These are phyloP conservation scores for Drosophila athabasca DNA, from an alignment of 1,140 invertebrate species.

Conservation along the genomic window DNA sequence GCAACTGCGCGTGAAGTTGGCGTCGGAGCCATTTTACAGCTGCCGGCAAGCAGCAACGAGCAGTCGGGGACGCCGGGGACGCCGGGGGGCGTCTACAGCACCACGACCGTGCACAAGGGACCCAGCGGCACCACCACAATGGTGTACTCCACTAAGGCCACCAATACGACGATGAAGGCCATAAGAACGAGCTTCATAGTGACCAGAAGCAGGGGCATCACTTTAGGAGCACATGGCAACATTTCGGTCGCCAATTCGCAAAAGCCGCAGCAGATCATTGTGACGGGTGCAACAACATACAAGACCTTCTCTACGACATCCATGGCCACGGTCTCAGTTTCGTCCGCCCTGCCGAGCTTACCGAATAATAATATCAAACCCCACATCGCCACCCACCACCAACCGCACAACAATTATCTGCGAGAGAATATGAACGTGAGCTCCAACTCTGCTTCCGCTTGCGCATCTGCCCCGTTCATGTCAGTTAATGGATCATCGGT, in stretches of 20 bases:
- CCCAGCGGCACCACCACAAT: slow-evolving; percentile 81
- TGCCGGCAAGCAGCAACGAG: slow-evolving; percentile 35
- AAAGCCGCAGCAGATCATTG: slow-evolving; percentile 37
- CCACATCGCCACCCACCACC: slow-evolving; percentile 63
- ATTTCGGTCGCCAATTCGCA: slow-evolving; percentile 22
- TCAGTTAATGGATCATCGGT: slow-evolving; percentile 58
- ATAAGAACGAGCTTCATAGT: slow-evolving; percentile 31
- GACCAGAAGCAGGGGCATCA: slow-evolving; percentile 12
- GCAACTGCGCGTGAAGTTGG: too few relatives aligned
- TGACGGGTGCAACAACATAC: slow-evolving; percentile 25
- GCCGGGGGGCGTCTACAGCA: slow-evolving; percentile 54
- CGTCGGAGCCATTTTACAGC: slow-evolving; percentile 1
- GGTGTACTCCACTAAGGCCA: slow-evolving; percentile 79
- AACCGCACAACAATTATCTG: slow-evolving; percentile 81
- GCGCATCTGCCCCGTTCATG: slow-evolving; percentile 18
- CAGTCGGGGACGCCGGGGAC: background rate
- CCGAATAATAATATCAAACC: slow-evolving; percentile 39
- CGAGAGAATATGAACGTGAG: slow-evolving; percentile 82
- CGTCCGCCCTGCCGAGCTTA: slow-evolving; percentile 6
- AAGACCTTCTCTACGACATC: slow-evolving; percentile 19
- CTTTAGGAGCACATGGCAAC: background rate
- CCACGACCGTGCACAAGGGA: slow-evolving; percentile 81
- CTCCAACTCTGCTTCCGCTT: slow-evolving; percentile 32
- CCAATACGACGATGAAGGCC: slow-evolving; percentile 30
- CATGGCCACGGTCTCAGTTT: background rate